Evolutionary conservation across 2,797 vertebrate genomes (phyloP), one percentile per base, ranked within the genome.

Genomic region (Peromyscus nudipes): DNA sequence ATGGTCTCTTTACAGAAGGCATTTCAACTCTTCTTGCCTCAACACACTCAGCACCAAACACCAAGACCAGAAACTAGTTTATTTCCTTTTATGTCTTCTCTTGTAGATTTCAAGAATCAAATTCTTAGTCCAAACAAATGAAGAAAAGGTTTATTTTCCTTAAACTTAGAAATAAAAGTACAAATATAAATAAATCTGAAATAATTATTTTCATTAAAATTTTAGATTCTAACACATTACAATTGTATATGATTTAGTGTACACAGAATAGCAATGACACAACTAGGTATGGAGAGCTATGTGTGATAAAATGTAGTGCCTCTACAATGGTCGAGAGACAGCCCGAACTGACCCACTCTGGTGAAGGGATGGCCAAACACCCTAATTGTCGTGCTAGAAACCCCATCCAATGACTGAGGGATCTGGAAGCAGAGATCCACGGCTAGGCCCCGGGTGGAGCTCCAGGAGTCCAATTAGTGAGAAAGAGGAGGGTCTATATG

Each of bases 191-290:
- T 76, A 96, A 96, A 93, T 93, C 77, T 85, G 29, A 95, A 93
- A 89, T 96, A 93, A 81, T 94, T 97, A n/a, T 84, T 97, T 95
- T 92, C 89, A 96, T 96, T 96, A 96, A 95, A 97, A 96, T 46
- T 87, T 83, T 91, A 95, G 91, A 92, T 91, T 95, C 76, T 95
- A 87, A 96, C 96, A 57, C 57, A 96, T 55, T 94, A 89, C 21
- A 96, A 95, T 82, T 46, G 96, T 96, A 94, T 82, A 83, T 0
- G 1, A 97, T 87, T 97, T 79, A 95, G 77, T 37, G 0, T 85
- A 96, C 96, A 95, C 90, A 62, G 0, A 90, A 60, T 19, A 3
- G 94, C 89, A 92, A 97, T 98, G 92, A 97, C 73, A 69, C 11
- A 55, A 95, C 83, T 86, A 93, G 96, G 95, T 97, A 98, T 0